A percentile compares a stretch with the other conserved stretches of the same genome.
These are phyloP conservation scores for Leucopternis melanops DNA, from an alignment of 2,113 vertebrate species.

Conservation along the genomic window DNA sequence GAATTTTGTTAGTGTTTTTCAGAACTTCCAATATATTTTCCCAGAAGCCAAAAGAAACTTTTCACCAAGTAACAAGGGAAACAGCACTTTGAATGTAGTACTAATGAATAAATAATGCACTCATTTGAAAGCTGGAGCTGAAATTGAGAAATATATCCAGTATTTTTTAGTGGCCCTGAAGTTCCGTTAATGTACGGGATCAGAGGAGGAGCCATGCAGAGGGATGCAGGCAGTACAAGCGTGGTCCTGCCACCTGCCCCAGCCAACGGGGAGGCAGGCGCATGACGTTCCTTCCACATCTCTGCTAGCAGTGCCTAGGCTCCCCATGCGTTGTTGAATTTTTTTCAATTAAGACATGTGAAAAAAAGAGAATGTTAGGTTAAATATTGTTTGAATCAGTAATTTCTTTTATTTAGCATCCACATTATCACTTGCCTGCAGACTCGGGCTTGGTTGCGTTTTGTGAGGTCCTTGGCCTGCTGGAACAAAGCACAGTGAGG, in stretches of 20 bases:
- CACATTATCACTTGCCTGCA: not conserved
- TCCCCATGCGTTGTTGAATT: not conserved
- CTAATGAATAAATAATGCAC: slow-evolving; percentile 61
- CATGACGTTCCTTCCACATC: not conserved
- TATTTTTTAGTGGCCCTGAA: not conserved
- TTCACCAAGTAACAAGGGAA: slow-evolving; percentile 42
- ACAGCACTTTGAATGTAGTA: slow-evolving; percentile 4
- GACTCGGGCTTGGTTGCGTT: not conserved
- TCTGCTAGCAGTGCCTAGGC: not conserved
- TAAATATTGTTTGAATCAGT: not conserved
- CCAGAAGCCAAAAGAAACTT: not conserved
- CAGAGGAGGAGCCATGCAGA: not conserved
- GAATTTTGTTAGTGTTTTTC: not conserved
- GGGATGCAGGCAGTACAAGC: not conserved
- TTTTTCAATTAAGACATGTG: not conserved
- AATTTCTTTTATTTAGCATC: not conserved
- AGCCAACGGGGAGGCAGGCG: rapidly evolving
- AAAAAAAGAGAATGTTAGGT: not conserved
- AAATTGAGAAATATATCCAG: slow-evolving; percentile 5
- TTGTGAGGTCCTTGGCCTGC: not conserved
- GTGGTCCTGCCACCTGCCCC: not conserved
- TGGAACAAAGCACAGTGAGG: not conserved
- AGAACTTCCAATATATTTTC: not conserved
- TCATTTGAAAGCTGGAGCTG: slow-evolving; percentile 28
- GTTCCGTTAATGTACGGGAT: not conserved